Percentiles rank a stretch among this genome's conserved stretches.
Conservation (phyloP, 2,888 invertebrate genomes). For the Cryptosula pallasiana region DNA sequence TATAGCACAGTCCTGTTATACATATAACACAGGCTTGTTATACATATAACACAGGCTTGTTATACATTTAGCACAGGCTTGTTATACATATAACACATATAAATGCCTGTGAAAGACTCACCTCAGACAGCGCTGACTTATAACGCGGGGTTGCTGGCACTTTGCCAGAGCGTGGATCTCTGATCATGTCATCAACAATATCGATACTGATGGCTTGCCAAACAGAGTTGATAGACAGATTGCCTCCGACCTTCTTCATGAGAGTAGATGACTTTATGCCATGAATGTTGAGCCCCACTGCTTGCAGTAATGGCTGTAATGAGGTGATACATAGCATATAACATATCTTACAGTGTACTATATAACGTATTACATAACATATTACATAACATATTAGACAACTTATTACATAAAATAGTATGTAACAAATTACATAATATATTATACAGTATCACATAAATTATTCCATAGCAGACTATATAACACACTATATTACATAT, state of each 20-base stretch:
- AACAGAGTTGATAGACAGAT: constrained; percentile 61
- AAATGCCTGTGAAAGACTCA: too few relatives aligned
- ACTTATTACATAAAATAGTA: not conserved
- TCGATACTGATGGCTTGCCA: constrained; percentile 85
- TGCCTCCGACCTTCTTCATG: constrained; percentile 81
- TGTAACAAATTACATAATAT: not conserved
- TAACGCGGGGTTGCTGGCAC: constrained; percentile 7
- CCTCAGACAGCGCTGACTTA: not conserved
- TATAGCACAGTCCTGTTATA: too few relatives aligned
- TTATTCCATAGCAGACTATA: not conserved
- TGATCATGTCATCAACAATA: constrained; percentile 67
- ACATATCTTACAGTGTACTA: too few relatives aligned
- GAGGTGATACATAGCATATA: too few relatives aligned
- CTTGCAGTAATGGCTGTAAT: constrained; percentile 75
- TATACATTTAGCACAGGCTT: too few relatives aligned
- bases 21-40: too few relatives aligned
- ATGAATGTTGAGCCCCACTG: constrained; percentile 69
- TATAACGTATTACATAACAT: too few relatives aligned
- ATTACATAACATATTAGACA: too few relatives aligned
- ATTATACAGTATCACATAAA: not conserved
- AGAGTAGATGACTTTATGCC: constrained; percentile 62
- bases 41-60: too few relatives aligned
- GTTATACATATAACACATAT: too few relatives aligned
- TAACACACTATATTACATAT: not conserved
- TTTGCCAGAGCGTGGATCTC: constrained; percentile 19